Conservation (phyloP, 2,797 vertebrate species). For the Tamandua tetradactyla region DNA sequence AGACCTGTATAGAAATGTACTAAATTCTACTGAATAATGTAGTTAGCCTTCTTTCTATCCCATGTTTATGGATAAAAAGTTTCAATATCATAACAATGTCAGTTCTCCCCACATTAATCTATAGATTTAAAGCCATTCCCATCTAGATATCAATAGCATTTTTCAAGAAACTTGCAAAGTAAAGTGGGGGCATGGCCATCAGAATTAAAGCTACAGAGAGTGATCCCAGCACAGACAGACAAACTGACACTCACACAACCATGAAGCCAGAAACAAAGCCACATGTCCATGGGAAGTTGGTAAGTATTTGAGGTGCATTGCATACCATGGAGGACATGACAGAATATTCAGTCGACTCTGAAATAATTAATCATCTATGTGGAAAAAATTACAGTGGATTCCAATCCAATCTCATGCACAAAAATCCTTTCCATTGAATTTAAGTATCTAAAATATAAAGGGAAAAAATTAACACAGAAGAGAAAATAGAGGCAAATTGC, state of each 20-base stretch:
- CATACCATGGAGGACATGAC: neutral
- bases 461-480: neutral
- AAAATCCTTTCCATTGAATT: neutral
- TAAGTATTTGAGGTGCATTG: neutral
- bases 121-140: neutral
- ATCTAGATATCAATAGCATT: neutral
- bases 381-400: neutral
- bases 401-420: too few species aligned
- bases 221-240: neutral
- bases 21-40: neutral
- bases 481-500: neutral
- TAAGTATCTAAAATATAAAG: neutral
- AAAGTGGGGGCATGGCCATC: too few species aligned
- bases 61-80: neutral
- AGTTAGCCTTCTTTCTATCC: too few species aligned
- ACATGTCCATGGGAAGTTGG: neutral
- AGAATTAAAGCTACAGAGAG: too few species aligned
- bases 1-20: neutral
- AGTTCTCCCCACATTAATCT: neutral
- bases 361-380: neutral
- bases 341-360: neutral
- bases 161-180: neutral
- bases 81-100: neutral
- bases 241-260: neutral
- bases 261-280: neutral